Evolutionary conservation across 2,888 invertebrate species (phyloP), one percentile per base, ranked within the genome.

Genomic region (Hydrotaea diabolus): DNA sequence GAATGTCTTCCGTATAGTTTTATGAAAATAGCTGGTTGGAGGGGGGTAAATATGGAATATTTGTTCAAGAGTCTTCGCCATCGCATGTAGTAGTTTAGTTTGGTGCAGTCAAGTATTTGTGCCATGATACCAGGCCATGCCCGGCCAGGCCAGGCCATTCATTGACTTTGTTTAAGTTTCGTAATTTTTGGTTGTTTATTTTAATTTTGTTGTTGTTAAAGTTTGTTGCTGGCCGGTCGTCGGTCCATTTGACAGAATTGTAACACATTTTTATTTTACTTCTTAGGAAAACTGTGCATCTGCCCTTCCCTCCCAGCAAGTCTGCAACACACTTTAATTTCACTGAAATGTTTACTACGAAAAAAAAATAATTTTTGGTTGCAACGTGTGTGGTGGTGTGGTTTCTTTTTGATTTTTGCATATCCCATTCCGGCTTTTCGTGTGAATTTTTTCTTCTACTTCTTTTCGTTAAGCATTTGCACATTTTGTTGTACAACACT

Each of bases 1-100:
- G 64, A 84, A 78, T 84, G 84, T 84, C 84, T 84, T 84, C 84
- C 84, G 84, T 84, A 81, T 84, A 36, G 66, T 31, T 36, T 59
- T 59, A 8, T 17, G 62, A 36, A 36, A 62, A 31, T 66, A n/a
- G n/a, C n/a, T n/a, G n/a, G n/a, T n/a, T n/a, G n/a, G n/a, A n/a
- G n/a, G 66, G 2, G 4, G 55, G 21, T 21, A 55, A 55, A 55
- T 21, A 21, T 55, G 55, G 55, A 55, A 49, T n/a, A n/a, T 15
- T 49, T 49, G 49, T 49, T 15, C 49, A 43, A 43, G 9, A 49
- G 49, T 49, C n/a, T 31, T 31, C 31, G 31, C 7, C 31, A 7
- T 31, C 49, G 43, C 43, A 43, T 2, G 8, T 43, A 43, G 43
- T 13, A 49, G 49, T 13, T 39, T 39, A n/a, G n/a, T n/a, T 13